Evolutionary conservation across 2,888 invertebrate species (phyloP).

Genomic region (Sinodicranocentrus sp.): DNA sequence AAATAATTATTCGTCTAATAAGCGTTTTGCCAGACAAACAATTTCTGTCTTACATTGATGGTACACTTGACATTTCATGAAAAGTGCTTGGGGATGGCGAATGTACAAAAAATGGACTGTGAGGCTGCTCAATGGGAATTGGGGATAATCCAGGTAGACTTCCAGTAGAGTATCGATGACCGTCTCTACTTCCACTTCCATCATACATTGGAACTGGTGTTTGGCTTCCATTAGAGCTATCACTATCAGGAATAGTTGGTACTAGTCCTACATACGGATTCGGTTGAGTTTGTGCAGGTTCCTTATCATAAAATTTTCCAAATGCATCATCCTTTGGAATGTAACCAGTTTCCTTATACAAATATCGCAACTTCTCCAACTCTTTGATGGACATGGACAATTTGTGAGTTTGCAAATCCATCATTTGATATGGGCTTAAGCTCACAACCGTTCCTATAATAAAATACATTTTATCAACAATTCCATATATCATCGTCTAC

Average conservation of each 20-base stretch:
- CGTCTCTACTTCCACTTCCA: background rate
- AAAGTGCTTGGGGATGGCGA: constrained; percentile 30
- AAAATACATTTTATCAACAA: too few species aligned
- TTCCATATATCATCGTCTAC: too few species aligned
- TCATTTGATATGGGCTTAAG: constrained; percentile 46
- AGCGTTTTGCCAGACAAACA: too few species aligned
- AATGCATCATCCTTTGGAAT: constrained; percentile 91
- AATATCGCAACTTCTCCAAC: constrained; percentile 35
- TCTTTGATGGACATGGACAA: constrained; percentile 38
- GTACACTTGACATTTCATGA: too few species aligned
- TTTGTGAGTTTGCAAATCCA: constrained; percentile 44
- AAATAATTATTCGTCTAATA: too few species aligned
- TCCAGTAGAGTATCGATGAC: constrained; percentile 4
- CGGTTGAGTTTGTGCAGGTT: background rate
- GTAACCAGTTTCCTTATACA: constrained; percentile 17
- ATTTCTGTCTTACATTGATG: too few species aligned
- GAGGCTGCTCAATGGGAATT: constrained; percentile 20
- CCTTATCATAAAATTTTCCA: constrained; percentile 86
- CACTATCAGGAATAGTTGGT: constrained; percentile 40
- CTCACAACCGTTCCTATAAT: constrained; percentile 41
- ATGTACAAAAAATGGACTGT: constrained; percentile 29
- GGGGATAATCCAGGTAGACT: constrained; percentile 46
- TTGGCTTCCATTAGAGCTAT: constrained; percentile 27
- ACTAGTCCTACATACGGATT: constrained; percentile 25
- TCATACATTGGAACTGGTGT: constrained; percentile 41